These are phyloP conservation scores for Pogona vitticeps DNA, from an alignment of 2,113 vertebrate genomes.

Conservation along the genomic window DNA sequence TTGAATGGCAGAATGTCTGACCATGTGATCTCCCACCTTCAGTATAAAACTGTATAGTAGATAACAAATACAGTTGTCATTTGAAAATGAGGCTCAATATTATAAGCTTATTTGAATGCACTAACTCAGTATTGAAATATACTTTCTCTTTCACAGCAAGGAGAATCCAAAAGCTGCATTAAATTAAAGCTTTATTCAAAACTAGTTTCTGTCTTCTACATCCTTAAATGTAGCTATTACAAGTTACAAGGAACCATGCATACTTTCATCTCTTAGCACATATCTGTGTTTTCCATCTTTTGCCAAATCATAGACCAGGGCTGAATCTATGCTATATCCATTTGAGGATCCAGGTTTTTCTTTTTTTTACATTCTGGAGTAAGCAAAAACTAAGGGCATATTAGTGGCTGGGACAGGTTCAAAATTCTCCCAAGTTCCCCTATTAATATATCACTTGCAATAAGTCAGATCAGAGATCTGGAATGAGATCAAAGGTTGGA, in stretches of 20 bases:
- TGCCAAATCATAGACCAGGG: background rate
- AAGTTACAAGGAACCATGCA: slow-evolving; percentile 15
- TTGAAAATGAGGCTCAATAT: background rate
- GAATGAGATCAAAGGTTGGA: slow-evolving; percentile 28
- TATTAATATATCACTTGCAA: slow-evolving; percentile 40
- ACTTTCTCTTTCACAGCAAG: slow-evolving; percentile 7
- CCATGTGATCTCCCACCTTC: background rate
- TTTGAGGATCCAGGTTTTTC: slow-evolving; percentile 20
- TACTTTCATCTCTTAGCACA: slow-evolving; percentile 7
- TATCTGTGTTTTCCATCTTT: slow-evolving; percentile 2
- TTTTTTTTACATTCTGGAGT: slow-evolving; percentile 23
- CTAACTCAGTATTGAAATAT: background rate
- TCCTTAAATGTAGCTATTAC: background rate
- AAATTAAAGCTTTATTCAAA: background rate
- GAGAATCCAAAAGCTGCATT: background rate
- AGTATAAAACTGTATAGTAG: background rate
- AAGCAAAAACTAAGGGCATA: slow-evolving; percentile 20
- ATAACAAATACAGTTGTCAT: background rate
- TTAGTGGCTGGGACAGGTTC: slow-evolving; percentile 1
- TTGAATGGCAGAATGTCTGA: background rate
- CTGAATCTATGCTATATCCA: slow-evolving; percentile 1
- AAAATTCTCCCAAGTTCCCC: slow-evolving; percentile 26
- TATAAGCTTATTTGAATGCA: background rate
- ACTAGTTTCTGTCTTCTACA: background rate
- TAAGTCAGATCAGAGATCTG: slow-evolving; percentile 18